These are phyloP conservation scores for Dynastes grantii DNA, from an alignment of 2,888 invertebrate genomes.

Conservation along the genomic window DNA sequence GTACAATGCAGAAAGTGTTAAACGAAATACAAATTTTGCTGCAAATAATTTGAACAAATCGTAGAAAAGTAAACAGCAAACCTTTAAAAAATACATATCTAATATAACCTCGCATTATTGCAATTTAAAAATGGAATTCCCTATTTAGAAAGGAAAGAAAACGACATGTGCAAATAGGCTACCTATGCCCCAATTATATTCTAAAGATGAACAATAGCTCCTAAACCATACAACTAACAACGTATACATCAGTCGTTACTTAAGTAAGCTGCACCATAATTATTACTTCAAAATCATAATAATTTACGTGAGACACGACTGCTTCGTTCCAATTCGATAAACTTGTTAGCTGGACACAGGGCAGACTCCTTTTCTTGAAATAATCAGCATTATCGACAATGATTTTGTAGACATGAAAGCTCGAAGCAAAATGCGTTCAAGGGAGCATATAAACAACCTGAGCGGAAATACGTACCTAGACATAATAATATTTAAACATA, in stretches of 20 bases:
- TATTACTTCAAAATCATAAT: not conserved
- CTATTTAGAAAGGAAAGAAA: too few relatives aligned
- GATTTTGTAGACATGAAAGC: slow-evolving; percentile 30
- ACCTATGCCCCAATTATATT: too few relatives aligned
- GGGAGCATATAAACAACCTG: not conserved
- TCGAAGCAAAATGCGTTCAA: slow-evolving; percentile 5
- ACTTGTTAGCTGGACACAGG: slow-evolving; percentile 9
- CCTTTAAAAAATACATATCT: too few relatives aligned
- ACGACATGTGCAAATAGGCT: too few relatives aligned
- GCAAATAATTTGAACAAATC: too few relatives aligned
- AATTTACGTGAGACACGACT: not conserved
- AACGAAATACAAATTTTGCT: too few relatives aligned
- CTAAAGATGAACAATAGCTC: too few relatives aligned
- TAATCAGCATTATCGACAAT: not conserved
- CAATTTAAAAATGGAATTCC: too few relatives aligned
- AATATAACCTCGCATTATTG: too few relatives aligned
- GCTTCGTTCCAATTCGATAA: not conserved
- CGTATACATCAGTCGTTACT: not conserved
- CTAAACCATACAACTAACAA: too few relatives aligned
- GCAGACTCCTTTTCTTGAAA: not conserved
- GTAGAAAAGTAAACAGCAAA: too few relatives aligned
- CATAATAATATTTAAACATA: slow-evolving; percentile 8
- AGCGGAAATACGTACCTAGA: not conserved
- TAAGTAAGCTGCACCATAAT: not conserved
- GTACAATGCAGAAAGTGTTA: too few relatives aligned